Evolutionary conservation across 2,888 invertebrate genomes (phyloP), one percentile per base, ranked within the genome.

Genomic region (Scotopteryx bipunctaria): DNA sequence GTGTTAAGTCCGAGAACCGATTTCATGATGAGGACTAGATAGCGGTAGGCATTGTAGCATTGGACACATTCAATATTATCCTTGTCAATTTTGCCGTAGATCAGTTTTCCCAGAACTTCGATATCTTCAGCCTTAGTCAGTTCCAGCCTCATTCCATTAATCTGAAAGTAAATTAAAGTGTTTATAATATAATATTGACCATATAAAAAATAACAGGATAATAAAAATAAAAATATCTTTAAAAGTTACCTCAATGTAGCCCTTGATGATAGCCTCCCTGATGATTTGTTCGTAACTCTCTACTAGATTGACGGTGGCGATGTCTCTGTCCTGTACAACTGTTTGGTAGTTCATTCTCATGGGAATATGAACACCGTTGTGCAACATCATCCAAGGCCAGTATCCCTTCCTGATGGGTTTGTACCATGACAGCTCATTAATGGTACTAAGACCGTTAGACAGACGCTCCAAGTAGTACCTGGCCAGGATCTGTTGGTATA

Each of bases 401-500:
- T 92, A 93, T 55, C 93, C 92, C 43, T 76, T 77, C 50, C 69
- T 80, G 49, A 92, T 77, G 2, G 85, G 78, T 29, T 76, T 82
- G 61, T 85, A 54, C 81, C 83, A 92, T 16, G 89, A 82, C 15
- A 92, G 76, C n/a, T 88, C 80, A 27, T 71, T 72, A 32, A 92
- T 81, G 5, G 69, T 71, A 25, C 89, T 91, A 23, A 92, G 64
- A 25, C 85, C 89, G 49, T 91, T 91, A 2, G 91, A 87, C 1
- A 92, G 67, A 59, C 92, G 89, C 56, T 92, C 92, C 44, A 92
- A 61, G 64, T 91, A 86, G 71, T 91, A 92, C 55, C 93, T 91
- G 37, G 94, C 94, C 48, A 94, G 76, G 5, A 94, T 85, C 74
- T 94, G 93, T 70, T 94, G 94, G 77, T 93, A 93, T 67, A 91